Conservation (phyloP, 2,888 invertebrate species). For the Portevinia maculata region DNA sequence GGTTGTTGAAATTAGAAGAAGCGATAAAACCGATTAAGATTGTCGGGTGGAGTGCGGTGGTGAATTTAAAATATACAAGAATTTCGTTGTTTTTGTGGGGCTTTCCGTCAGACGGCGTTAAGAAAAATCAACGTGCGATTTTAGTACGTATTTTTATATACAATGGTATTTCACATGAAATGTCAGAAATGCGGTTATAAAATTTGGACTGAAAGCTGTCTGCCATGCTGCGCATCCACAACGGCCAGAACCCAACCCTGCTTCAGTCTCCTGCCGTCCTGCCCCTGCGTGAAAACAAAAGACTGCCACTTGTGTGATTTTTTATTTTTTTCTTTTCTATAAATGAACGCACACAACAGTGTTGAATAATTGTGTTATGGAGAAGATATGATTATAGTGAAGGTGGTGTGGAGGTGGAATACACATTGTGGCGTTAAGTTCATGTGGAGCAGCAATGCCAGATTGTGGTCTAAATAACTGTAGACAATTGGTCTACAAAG, state of each 20-base stretch:
- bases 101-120: slow-evolving; percentile 15
- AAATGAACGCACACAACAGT: neutral
- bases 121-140: neutral
- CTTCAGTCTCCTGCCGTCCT: neutral
- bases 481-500: slow-evolving; percentile 6
- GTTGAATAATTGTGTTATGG: neutral
- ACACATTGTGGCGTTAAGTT: slow-evolving; percentile 16
- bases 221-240: too few species aligned
- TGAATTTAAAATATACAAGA: slow-evolving; percentile 8
- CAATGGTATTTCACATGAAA: neutral
- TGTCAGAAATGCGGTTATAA: neutral
- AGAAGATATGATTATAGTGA: neutral
- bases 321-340: neutral
- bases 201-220: neutral
- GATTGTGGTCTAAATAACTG: neutral
- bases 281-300: slow-evolving; percentile 5
- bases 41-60: neutral
- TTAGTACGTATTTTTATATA: too few species aligned
- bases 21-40: neutral
- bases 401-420: neutral
- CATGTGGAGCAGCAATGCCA: slow-evolving; percentile 9
- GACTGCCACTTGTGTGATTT: slow-evolving; percentile 49
- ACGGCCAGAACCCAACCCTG: neutral
- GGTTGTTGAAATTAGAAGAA: neutral
- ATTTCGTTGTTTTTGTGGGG: slow-evolving; percentile 38